Base-by-base conservation (phyloP, 2,888 invertebrate species). In the Tiphia femorata region DNA sequence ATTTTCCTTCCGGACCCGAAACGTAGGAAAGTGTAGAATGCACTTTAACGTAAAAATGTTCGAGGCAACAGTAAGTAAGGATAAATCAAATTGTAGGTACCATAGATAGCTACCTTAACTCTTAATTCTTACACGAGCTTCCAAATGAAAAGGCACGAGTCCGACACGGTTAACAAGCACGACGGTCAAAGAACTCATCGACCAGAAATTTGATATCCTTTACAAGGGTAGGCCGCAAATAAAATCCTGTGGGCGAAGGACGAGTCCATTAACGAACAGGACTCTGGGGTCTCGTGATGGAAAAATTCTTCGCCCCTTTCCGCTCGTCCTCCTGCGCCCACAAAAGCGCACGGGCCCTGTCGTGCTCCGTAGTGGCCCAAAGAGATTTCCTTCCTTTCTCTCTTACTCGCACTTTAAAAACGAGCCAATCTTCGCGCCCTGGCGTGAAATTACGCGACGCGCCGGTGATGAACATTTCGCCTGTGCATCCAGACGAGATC, bases 401-500 rank as follows among this genome's bases (percentile, higher is more conserved):
- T n/a, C n/a, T n/a, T n/a, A n/a, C n/a, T n/a, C n/a, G n/a, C n/a
- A n/a, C n/a, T n/a, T n/a, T n/a, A 49, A 43, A 64, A 58, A 64
- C 54, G 41, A 35, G 47, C 42, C 61, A 54, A 67, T 67, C 47
- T 58, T 53, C 52, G 10, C 51, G 54, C 47, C 42, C 37, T 51
- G 49, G 38, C 49, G 37, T 50, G 43, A 60, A 67, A 67, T 67
- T 66, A 63, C 58, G 50, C 50, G 37, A 38, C 40, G 38, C 49
- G 49, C 51, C 50, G 27, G 27, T 35, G 51, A 51, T 25, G 40
- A 51, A 56, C 53, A 33, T 47, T 59, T 49, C 42, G 8, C 51
- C n/a, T 21, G 30, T 30, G 27, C 58, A 42, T 30, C 48, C 49
- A 19, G 38, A 47, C 40, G 54, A 35, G 58, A 65, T 57, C 57